These are phyloP conservation scores for Dicycla oo DNA, from an alignment of 2,888 invertebrate genomes.

Conservation along the genomic window DNA sequence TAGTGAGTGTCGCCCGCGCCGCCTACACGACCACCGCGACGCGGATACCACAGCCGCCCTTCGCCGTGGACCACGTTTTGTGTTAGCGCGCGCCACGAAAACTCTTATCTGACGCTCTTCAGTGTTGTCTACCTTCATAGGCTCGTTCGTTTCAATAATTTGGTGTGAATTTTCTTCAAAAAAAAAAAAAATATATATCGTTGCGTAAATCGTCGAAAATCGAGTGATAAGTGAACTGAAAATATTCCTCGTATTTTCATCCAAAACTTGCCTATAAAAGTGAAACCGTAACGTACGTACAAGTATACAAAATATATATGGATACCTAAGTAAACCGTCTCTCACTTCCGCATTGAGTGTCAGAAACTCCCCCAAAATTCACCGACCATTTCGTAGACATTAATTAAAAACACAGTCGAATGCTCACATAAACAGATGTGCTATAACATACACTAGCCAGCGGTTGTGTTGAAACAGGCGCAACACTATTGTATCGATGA, in stretches of 20 bases:
- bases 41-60: constrained; percentile 67
- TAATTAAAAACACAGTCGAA: constrained; percentile 28
- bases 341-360: constrained; percentile 42
- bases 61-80: constrained; percentile 68
- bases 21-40: constrained; percentile 49
- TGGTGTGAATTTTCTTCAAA: constrained; percentile 45
- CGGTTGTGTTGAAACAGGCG: constrained; percentile 27
- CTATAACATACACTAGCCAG: constrained; percentile 35
- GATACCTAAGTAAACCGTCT: constrained; percentile 25
- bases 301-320: constrained; percentile 11
- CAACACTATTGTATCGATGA: constrained; percentile 50
- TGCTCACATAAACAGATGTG: constrained; percentile 23
- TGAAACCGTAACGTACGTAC: constrained; percentile 50
- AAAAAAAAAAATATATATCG: no score
- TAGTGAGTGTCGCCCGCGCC: constrained; percentile 89
- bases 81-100: constrained; percentile 67
- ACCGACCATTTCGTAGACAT: constrained; percentile 1
- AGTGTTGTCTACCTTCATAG: constrained; percentile 62
- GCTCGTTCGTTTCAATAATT: constrained; percentile 9
- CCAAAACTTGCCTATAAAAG: constrained; percentile 11
- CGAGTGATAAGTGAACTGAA: constrained; percentile 55
- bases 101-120: constrained; percentile 63
- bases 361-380: neutral
- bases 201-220: constrained; percentile 26
- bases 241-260: constrained; percentile 31